Conservation (phyloP, 2,797 vertebrate species). For the Rachycentron canadum region DNA sequence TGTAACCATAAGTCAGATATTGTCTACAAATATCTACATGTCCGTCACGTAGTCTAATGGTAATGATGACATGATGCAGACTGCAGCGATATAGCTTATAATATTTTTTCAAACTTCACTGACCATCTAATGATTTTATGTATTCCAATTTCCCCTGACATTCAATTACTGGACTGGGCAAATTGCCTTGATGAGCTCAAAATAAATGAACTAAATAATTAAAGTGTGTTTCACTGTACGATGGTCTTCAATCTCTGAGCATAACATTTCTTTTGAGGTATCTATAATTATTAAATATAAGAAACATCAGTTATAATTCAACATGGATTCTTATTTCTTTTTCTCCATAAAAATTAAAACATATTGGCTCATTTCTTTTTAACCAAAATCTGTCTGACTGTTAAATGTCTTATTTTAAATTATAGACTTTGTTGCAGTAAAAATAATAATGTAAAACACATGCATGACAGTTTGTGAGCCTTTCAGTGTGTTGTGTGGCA, state of each 20-base stretch:
- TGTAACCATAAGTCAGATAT: background rate
- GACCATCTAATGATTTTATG: background rate
- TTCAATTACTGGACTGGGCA: background rate
- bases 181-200: background rate
- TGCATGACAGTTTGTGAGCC: background rate
- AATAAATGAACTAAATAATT: background rate
- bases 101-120: background rate
- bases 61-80: background rate
- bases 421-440: no score
- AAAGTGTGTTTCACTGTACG: background rate
- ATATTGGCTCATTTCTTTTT: no score
- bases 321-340: no score
- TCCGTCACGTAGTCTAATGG: background rate
- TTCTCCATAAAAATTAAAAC: no score
- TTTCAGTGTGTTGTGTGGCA: background rate
- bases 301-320: background rate
- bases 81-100: background rate
- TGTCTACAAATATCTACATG: background rate
- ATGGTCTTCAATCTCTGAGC: background rate
- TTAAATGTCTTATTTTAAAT: no score
- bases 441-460: no score
- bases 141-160: background rate
- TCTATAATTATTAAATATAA: background rate
- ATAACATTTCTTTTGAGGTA: background rate
- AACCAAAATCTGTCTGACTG: no score